Evolutionary conservation across 2,113 vertebrate species (phyloP).

Genomic region (Azemiops feae): DNA sequence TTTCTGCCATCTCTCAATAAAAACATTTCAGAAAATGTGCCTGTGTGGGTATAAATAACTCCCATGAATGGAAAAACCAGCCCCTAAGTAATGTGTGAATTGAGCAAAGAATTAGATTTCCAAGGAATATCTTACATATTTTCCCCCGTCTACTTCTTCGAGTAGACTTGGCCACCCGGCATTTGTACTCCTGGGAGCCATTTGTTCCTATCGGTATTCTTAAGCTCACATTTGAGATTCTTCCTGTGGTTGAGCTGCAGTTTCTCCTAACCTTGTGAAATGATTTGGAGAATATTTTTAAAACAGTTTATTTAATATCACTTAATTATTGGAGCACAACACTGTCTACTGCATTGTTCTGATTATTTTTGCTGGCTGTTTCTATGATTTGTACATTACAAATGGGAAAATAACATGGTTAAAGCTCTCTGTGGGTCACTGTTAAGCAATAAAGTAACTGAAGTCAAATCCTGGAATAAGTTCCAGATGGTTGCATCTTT

Average conservation of each 20-base stretch:
- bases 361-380: constrained; percentile 32
- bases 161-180: neutral
- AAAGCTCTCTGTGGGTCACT: constrained; percentile 46
- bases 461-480: constrained; percentile 59
- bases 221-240: constrained; percentile 7
- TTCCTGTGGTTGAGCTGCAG: neutral
- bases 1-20: neutral
- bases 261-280: constrained; percentile 8
- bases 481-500: constrained; percentile 58
- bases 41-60: neutral
- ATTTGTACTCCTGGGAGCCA: neutral
- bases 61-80: neutral
- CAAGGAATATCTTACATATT: neutral
- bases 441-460: constrained; percentile 55
- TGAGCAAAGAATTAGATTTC: neutral
- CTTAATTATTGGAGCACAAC: constrained; percentile 23
- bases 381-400: constrained; percentile 52
- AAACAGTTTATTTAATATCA: neutral
- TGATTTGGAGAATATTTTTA: neutral
- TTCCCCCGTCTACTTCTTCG: neutral
- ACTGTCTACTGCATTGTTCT: neutral
- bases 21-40: neutral
- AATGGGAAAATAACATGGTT: constrained; percentile 3
- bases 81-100: neutral
- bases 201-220: constrained; percentile 6